These are phyloP conservation scores for Dryobota labecula DNA, from an alignment of 2,888 invertebrate genomes.

Conservation along the genomic window DNA sequence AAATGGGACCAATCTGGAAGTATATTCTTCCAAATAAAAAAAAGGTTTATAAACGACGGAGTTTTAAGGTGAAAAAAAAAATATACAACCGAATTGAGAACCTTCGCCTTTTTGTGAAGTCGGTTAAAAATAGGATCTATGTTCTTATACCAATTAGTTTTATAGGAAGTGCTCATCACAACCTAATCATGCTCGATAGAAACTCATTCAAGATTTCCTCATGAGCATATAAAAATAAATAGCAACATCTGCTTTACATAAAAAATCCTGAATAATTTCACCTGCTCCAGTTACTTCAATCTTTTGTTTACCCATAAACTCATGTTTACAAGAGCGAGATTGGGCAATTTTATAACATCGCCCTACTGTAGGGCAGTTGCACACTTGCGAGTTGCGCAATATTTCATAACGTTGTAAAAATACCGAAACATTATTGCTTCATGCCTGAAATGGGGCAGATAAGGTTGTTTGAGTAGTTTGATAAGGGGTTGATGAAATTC, in stretches of 20 bases:
- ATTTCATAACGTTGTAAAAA: conserved; percentile 72
- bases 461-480: conserved; percentile 61
- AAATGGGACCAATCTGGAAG: no score
- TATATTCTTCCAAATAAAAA: no score
- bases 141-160: not conserved
- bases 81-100: no score
- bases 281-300: conserved; percentile 50
- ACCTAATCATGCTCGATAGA: not conserved
- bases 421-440: conserved; percentile 65
- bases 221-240: conserved; percentile 24
- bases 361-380: conserved; percentile 48
- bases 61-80: no score
- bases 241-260: conserved; percentile 25
- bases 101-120: no score
- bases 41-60: no score
- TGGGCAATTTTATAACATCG: conserved; percentile 61
- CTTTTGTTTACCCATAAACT: conserved; percentile 59
- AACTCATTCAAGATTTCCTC: not conserved
- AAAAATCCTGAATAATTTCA: conserved; percentile 51
- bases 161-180: conserved; percentile 12
- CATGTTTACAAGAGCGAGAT: conserved; percentile 61
- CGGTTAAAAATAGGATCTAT: no score
- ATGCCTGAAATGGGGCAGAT: conserved; percentile 65
- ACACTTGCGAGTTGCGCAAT: conserved; percentile 43
- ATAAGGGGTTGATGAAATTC: conserved; percentile 63